Percentiles rank a stretch among this genome's conserved stretches.
Evolutionary conservation across 2,888 invertebrate species (phyloP).

Genomic region (Synanthedon vespiformis): DNA sequence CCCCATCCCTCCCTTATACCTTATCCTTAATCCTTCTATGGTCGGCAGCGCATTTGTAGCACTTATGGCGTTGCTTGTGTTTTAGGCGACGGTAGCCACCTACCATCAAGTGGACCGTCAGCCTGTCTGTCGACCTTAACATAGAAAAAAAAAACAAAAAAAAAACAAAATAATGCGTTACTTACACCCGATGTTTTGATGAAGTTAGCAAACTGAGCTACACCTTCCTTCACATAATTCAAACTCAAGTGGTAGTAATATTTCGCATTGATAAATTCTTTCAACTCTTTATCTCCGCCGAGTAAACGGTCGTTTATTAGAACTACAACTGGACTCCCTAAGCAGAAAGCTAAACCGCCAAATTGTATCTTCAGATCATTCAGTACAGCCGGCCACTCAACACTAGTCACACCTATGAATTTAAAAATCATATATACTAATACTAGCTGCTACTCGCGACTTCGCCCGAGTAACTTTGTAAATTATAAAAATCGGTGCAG

Average conservation of each 20-base stretch:
- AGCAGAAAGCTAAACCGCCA: conserved; percentile 55
- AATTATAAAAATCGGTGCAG: no score
- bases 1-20: no score
- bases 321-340: conserved; percentile 56
- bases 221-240: conserved; percentile 55
- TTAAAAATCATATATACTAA: not conserved
- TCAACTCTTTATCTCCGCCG: conserved; percentile 64
- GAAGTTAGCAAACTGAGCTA: conserved; percentile 45
- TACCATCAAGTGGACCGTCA: no score
- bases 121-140: no score
- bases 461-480: no score
- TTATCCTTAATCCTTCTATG: no score
- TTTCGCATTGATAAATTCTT: conserved; percentile 44
- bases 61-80: no score
- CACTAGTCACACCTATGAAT: conserved; percentile 33
- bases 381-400: conserved; percentile 50
- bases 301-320: conserved; percentile 58
- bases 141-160: no score
- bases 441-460: no score
- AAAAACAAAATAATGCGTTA: no score
- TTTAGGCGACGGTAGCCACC: no score
- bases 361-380: conserved; percentile 42
- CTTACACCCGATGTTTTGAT: conserved; percentile 53
- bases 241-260: conserved; percentile 49
- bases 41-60: no score